Percentiles rank a stretch among this genome's conserved stretches.
Conservation (phyloP, 2,888 invertebrate genomes). For the Acronicta psi region DNA sequence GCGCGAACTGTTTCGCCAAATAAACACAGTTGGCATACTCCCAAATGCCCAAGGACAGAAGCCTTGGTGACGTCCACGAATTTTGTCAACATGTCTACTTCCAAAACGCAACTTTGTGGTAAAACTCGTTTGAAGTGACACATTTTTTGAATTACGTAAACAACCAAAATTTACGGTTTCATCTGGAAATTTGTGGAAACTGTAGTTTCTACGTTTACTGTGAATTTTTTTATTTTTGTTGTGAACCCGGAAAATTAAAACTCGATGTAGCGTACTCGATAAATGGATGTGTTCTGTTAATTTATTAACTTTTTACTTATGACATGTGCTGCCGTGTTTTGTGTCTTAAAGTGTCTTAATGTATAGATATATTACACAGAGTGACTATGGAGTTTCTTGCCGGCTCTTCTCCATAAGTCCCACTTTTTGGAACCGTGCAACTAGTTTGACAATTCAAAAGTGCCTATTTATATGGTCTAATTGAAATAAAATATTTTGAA, state of each 20-base stretch:
- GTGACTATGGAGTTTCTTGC: too few species aligned
- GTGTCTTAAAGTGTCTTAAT: too few species aligned
- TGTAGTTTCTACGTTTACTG: conserved; percentile 3
- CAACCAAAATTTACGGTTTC: conserved; percentile 36
- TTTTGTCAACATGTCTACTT: conserved; percentile 70
- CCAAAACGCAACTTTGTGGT: conserved; percentile 44
- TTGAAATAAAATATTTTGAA: too few species aligned
- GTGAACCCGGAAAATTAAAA: conserved; percentile 13
- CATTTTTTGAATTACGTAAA: conserved; percentile 44
- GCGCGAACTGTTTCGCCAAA: conserved; percentile 70
- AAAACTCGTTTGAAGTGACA: conserved; percentile 34
- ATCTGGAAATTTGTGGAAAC: conserved; percentile 8
- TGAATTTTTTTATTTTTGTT: conserved; percentile 13
- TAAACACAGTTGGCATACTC: conserved; percentile 73
- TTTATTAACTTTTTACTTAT: too few species aligned
- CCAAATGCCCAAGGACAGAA: conserved; percentile 67
- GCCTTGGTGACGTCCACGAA: conserved; percentile 63
- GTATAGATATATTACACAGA: too few species aligned
- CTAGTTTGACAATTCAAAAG: too few species aligned
- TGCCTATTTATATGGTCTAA: too few species aligned
- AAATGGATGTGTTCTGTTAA: too few species aligned
- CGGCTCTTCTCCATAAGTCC: too few species aligned
- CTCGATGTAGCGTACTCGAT: background rate
- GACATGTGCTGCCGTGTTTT: too few species aligned
- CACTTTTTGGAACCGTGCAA: too few species aligned